Evolutionary conservation across 2,113 vertebrate species (phyloP).

Genomic region (Proteles cristata): DNA sequence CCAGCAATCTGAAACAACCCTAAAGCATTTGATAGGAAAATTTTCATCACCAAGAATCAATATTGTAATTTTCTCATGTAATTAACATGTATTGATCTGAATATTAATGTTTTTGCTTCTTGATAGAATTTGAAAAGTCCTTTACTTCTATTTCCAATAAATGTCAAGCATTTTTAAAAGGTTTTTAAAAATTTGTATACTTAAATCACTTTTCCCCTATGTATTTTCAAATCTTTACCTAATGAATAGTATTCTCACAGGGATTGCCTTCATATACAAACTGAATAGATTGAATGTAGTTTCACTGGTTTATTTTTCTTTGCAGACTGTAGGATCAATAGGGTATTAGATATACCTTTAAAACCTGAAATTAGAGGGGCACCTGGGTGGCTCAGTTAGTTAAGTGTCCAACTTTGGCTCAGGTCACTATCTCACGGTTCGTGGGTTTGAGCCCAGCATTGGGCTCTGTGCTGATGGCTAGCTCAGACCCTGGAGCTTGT

Average conservation of each 20-base stretch:
- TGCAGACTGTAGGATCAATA: neutral
- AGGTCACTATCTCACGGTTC: too few species aligned
- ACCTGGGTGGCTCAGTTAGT: too few species aligned
- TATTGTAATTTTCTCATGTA: neutral
- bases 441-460: too few species aligned
- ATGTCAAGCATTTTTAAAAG: neutral
- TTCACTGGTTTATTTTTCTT: neutral
- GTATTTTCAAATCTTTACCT: constrained; percentile 3
- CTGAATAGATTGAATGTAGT: neutral
- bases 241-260: neutral
- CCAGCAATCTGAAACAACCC: neutral
- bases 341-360: neutral
- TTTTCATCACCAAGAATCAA: neutral
- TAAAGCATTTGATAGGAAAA: neutral
- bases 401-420: too few species aligned
- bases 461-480: too few species aligned
- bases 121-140: constrained; percentile 23
- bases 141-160: constrained; percentile 35
- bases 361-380: neutral
- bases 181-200: neutral
- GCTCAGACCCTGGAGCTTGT: too few species aligned
- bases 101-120: neutral
- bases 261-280: neutral
- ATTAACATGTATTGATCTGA: constrained; percentile 35
- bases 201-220: neutral